Conservation (phyloP, 2,888 invertebrate species). For the Onthophagus sagittarius region DNA sequence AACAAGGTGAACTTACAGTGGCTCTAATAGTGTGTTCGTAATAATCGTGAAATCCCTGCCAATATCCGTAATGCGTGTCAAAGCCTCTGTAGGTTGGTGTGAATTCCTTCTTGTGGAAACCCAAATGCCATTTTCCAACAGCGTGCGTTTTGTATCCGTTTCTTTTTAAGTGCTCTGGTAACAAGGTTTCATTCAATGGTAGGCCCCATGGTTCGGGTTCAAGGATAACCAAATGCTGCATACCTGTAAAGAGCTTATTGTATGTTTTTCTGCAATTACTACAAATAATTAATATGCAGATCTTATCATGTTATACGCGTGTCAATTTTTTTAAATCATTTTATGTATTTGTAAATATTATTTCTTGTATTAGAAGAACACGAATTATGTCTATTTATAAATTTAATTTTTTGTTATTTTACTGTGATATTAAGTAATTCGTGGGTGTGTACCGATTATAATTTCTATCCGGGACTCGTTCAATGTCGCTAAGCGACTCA, state of each 20-base stretch:
- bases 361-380: too few species aligned
- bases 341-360: too few species aligned
- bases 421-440: not conserved
- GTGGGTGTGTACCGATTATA: not conserved
- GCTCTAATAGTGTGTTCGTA: conserved; percentile 59
- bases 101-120: conserved; percentile 67
- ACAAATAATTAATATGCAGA: not conserved
- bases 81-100: conserved; percentile 75
- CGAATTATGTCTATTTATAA: not conserved
- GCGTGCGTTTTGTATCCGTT: conserved; percentile 72
- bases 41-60: conserved; percentile 79
- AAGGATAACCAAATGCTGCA: conserved; percentile 69
- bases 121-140: conserved; percentile 85
- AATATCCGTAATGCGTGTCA: conserved; percentile 79
- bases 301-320: not conserved
- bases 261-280: not conserved
- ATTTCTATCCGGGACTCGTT: not conserved
- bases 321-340: not conserved
- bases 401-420: not conserved
- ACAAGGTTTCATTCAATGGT: conserved; percentile 55
- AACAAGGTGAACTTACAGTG: conserved; percentile 43
- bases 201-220: conserved; percentile 73
- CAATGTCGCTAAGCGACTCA: not conserved
- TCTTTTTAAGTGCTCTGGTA: conserved; percentile 61
- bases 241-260: conserved; percentile 49